Evolutionary conservation across 2,888 invertebrate genomes (phyloP).

Genomic region (Sminthurides aquaticus): DNA sequence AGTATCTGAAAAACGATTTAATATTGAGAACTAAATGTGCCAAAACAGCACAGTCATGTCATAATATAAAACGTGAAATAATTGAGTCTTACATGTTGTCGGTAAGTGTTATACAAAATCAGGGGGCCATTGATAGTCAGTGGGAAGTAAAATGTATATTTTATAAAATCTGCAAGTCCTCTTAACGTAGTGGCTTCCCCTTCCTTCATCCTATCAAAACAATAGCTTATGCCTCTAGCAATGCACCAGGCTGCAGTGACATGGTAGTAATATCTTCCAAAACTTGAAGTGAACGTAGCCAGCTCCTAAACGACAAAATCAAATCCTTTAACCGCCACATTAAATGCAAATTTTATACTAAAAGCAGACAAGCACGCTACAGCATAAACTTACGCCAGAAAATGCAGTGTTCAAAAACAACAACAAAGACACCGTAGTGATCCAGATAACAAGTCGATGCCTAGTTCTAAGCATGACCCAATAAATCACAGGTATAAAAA

Average conservation of each 20-base stretch:
- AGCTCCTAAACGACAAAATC: background rate
- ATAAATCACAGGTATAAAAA: slow-evolving; percentile 55
- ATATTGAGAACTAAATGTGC: no score
- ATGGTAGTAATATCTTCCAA: slow-evolving; percentile 54
- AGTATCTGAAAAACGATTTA: slow-evolving; percentile 19
- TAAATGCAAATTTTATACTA: no score
- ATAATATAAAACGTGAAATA: background rate
- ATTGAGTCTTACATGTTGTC: slow-evolving; percentile 47
- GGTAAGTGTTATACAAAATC: slow-evolving; percentile 66
- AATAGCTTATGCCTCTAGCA: slow-evolving; percentile 64
- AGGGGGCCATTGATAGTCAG: slow-evolving; percentile 78
- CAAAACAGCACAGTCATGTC: no score
- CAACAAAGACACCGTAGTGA: slow-evolving; percentile 52
- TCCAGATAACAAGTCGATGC: slow-evolving; percentile 53
- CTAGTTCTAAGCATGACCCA: slow-evolving; percentile 50
- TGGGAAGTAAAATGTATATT: slow-evolving; percentile 76
- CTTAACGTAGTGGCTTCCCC: slow-evolving; percentile 17
- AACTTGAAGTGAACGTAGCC: slow-evolving; percentile 47
- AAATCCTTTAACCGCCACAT: no score
- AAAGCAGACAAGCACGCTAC: no score
- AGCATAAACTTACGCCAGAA: slow-evolving; percentile 40
- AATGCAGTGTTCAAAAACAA: slow-evolving; percentile 50
- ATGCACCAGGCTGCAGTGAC: slow-evolving; percentile 56
- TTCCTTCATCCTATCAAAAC: slow-evolving; percentile 52
- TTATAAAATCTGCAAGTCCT: slow-evolving; percentile 53